Base-by-base conservation (phyloP, 2,113 vertebrate species). In the Antennarius striatus region DNA sequence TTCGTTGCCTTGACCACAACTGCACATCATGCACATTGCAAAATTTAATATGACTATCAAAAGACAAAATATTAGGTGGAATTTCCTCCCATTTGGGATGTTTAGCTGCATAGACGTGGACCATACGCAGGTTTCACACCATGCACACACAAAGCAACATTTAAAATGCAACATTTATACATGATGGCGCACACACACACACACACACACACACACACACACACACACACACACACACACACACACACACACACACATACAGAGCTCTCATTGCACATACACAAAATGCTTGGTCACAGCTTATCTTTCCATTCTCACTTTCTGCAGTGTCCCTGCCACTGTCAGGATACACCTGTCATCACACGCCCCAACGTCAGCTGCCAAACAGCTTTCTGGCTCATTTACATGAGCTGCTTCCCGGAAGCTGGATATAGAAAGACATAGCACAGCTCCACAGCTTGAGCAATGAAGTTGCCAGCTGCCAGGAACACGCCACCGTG, bases 301-400 rank as follows among this genome's bases (percentile, higher is more conserved):
- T 75, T 72, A 81, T 80, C 61, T 29, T 11, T 69, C 76, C 68
- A 61, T 82, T 86, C 77, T 84, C 79, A 82, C 86, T 88, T 87
- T 71, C 80, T 72, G 63, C 36, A 4, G 15, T 49, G 75, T 54
- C 28, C 47, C 55, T 56, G 81, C 72, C 55, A 58, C 73, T 58
- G 63, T 88, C 76, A 81, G 2, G 50, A 66, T 63, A 82, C 90
- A 91, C 84, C 89, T 91, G 88, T 91, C 86, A 85, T 81, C 58
- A 36, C 22, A 40, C 68, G 42, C 15, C 17, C 48, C 22, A 2
- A 9, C 53, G 14, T 75, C 62, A 73, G 70, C 77, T 86, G 61
- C 80, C 68, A 82, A 71, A 58, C 55, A 49, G 60, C 36, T 73
- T 17, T 55, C 17, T 14, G 55, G 68, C 64, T 79, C 75, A 84